These are phyloP conservation scores for Egretta garzetta DNA, from an alignment of 2,113 vertebrate species.

Conservation along the genomic window DNA sequence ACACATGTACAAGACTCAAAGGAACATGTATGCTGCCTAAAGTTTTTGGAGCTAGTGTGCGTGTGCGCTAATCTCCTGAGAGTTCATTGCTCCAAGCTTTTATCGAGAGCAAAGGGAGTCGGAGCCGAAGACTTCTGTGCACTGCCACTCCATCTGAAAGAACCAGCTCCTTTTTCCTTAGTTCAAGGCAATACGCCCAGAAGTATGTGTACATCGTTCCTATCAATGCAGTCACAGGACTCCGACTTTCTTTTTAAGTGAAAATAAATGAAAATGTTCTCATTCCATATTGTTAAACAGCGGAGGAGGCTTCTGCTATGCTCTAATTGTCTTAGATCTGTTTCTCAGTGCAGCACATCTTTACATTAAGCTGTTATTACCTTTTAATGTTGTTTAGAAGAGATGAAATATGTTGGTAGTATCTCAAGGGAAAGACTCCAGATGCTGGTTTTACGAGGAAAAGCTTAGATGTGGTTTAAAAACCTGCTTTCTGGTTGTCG, in stretches of 20 bases:
- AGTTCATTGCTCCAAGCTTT: conserved; percentile 51
- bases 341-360: not conserved
- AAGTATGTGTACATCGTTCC: conserved; percentile 22
- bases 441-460: not conserved
- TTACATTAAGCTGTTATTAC: not conserved
- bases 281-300: not conserved
- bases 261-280: conserved; percentile 36
- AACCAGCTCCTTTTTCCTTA: conserved; percentile 52
- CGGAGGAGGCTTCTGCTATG: not conserved
- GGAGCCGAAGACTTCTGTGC: conserved; percentile 30
- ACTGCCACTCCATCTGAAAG: conserved; percentile 59
- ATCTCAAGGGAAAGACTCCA: not conserved
- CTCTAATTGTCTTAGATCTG: conserved; percentile 29
- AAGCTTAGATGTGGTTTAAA: not conserved
- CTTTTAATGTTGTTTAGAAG: conserved; percentile 1
- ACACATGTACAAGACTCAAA: conserved; percentile 62
- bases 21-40: conserved; percentile 59
- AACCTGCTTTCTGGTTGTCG: not conserved
- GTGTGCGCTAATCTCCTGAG: conserved; percentile 51
- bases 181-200: conserved; percentile 49
- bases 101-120: conserved; percentile 49
- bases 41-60: conserved; percentile 36
- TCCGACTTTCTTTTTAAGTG: conserved; percentile 43
- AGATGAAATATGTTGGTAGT: not conserved
- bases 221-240: conserved; percentile 61